Base-by-base conservation (phyloP, 2,113 vertebrate genomes). In the Argyrosomus japonicus region DNA sequence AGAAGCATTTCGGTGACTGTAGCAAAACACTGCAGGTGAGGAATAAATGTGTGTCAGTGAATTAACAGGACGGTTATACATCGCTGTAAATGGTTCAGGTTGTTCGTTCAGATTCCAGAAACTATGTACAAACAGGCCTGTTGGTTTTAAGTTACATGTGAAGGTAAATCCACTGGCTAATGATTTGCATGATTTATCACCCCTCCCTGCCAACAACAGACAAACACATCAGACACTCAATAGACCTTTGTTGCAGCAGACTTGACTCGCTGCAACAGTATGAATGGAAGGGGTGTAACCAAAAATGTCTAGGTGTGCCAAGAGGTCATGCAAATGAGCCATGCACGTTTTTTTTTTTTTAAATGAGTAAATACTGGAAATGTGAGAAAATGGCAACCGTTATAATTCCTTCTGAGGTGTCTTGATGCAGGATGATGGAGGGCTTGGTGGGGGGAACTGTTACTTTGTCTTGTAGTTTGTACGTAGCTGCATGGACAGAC, bases 1-100 rank as follows among this genome's bases (percentile, higher is more conserved):
- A 97, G 94, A 97, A 92, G 0, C 98, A 99, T 0, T 0, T 99
- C 11, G 98, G 98, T 0, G 98, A 98, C 88, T 98, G 95, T 82
- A 97, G 99, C 86, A 95, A 93, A 82, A 97, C 97, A 0, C 86
- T 97, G 76, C 93, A 99, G 97, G 98, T 99, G 95, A 92, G 84
- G 2, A 62, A n/a, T 5, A 2, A 2, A 15, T 19, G 48, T 11
- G 8, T 54, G 27, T 2, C 14, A 6, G 7, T 43, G 36, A 0
- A 40, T 1, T 64, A 1, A 64, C 1, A 4, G 51, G 43, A 25
- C 18, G 50, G 9, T 62, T 1, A 21, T 3, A 57, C 51, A n/a
- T 15, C 8, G 12, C 17, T 56, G 61, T 5, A 14, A 67, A 57
- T 21, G 17, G 10, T 48, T 43, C 23, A 13, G 6, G 9, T 17